Evolutionary conservation across 2,797 vertebrate genomes (phyloP), one percentile per base, ranked within the genome.

Genomic region (Phrynocephalus forsythii): DNA sequence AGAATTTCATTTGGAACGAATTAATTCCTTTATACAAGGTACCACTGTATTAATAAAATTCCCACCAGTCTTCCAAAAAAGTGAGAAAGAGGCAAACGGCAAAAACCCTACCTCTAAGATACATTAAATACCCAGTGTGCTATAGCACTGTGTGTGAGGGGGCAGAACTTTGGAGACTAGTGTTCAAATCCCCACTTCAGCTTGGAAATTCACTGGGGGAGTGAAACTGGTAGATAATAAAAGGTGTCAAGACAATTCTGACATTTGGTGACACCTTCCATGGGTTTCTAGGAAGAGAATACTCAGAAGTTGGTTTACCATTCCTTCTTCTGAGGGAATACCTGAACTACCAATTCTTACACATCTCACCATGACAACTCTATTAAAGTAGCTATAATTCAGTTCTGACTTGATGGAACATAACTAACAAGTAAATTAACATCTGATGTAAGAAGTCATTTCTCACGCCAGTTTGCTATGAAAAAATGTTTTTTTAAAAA

Each of bases 401-500:
- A 73, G 71, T 33, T 33, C 30, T 20, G 16, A 73, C 30, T 71
- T 18, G n/a, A 72, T 18, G 71, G 71, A 16, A 73, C 24, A 16
- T 10, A 28, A 50, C 16, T 63, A 63, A 63, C 60, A 63, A 63
- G 60, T 63, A 20, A 15, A 63, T 20, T 63, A 63, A 63, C 4
- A 63, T 11, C 15, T 63, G 60, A 50, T 28, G 30, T 26, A 81
- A 80, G 20, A 48, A 86, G 52, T 7, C 80, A 81, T n/a, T n/a
- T 82, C 30, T 26, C 69, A 76, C 9, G 28, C 5, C 0, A 0
- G 22, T 91, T 89, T 87, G 73, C 33, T 89, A 85, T 33, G n/a
- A 69, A 85, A 38, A 50, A 60, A 79, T 63, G 60, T 63, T 63
- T 56, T 22, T 18, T 89, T 88, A 48, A 56, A 56, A 56, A 44